Base-by-base conservation (phyloP, 2,113 vertebrate genomes). In the Upupa epops region DNA sequence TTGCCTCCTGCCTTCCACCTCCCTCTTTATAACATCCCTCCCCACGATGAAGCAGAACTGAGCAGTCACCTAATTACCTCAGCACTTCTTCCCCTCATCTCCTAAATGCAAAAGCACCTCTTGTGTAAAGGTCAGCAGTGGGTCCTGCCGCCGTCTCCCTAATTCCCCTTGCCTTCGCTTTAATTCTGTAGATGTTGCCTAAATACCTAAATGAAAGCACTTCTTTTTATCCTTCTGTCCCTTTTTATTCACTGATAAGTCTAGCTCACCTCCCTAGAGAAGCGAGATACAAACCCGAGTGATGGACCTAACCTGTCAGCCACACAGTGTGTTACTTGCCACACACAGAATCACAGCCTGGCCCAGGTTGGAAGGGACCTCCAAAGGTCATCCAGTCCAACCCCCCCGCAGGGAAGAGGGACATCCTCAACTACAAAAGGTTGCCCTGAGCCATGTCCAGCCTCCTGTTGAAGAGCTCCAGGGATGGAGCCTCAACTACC, bases 271-370 rank as follows among this genome's bases (percentile, higher is more conserved):
- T 78, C 36, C 40, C 31, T 31, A 49, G 61, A 74, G n/a, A 2
- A 80, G 11, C 55, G 17, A 59, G 26, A 52, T 0, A 0, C 16
- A 86, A 90, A 88, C 37, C 20, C 76, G 81, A 66, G 31, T 0
- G 1, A 63, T 1, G 52, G 79, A 40, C 2, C 6, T 60, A 34
- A 60, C 0, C 1, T 34, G 19, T 40, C 61, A 26, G 26, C 16
- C 17, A 9, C 18, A 4, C 1, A 1, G 26, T 10, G 5, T 32
- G 31, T 36, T 72, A 22, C 13, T 51, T 61, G 19, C 59, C 3
- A 1, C 21, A 28, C 60, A n/a, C 15, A 42, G 40, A 42, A 42
- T 42, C 40, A 42, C 15, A 42, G 15, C 11, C 40, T 42, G 40
- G 40, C 40, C 15, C 15, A 15, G 15, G 40, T 42, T 42, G 40